Evolutionary conservation across 2,888 invertebrate genomes (phyloP).

Genomic region (Dysmachus trigonus): DNA sequence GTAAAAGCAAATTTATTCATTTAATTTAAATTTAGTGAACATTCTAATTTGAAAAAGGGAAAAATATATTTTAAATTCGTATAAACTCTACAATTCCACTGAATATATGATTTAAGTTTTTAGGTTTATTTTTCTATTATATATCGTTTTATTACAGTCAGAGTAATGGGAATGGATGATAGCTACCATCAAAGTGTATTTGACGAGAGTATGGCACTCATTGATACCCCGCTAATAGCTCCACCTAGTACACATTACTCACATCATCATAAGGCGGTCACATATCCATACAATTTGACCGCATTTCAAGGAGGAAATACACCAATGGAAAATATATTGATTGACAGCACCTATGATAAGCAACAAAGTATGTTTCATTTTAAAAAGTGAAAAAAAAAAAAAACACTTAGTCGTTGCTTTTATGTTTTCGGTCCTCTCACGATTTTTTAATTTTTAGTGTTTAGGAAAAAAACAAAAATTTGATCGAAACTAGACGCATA

Average conservation of each 20-base stretch:
- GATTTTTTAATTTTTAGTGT: background rate
- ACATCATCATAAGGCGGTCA: constrained; percentile 58
- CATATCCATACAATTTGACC: constrained; percentile 65
- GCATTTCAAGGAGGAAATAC: constrained; percentile 61
- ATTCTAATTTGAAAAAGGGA: background rate
- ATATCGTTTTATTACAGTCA: constrained; percentile 61
- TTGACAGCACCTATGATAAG: constrained; percentile 59
- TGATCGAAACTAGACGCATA: background rate
- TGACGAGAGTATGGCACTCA: constrained; percentile 64
- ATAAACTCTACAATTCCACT: background rate
- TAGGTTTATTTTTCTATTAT: constrained; percentile 36
- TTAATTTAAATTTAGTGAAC: background rate
- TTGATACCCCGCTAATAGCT: constrained; percentile 64
- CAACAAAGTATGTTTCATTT: constrained; percentile 64
- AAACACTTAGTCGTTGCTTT: background rate
- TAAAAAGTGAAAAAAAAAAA: background rate
- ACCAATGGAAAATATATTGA: constrained; percentile 52
- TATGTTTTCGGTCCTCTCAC: background rate
- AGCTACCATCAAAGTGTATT: constrained; percentile 64
- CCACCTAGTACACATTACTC: constrained; percentile 61
- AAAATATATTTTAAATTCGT: background rate
- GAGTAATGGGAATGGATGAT: constrained; percentile 66
- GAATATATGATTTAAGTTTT: constrained; percentile 1
- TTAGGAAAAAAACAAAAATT: background rate
- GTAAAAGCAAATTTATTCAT: background rate